A percentile compares a stretch with the other conserved stretches of the same genome.
phyloP scores from a whole-genome alignment of 2,888 invertebrate genomes.

The Crematogaster levior region DNA sequence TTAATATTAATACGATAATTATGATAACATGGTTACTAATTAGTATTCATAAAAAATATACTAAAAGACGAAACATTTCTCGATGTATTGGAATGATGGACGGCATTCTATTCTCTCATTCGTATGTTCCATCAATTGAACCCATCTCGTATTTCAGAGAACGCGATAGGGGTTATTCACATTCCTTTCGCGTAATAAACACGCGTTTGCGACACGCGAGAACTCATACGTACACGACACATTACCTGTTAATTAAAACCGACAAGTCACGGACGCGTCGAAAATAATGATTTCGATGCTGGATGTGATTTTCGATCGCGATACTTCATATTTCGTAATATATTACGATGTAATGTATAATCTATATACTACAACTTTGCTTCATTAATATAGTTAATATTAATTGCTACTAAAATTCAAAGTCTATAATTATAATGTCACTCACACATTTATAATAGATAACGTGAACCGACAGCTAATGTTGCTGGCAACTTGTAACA shows the following conservation, averaged over 20 bases:
- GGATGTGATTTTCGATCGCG: neutral
- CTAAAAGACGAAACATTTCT: neutral
- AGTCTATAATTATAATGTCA: neutral
- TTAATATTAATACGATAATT: neutral
- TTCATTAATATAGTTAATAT: neutral
- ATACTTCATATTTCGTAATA: neutral
- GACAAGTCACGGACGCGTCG: neutral
- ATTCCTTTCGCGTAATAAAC: conserved; percentile 27
- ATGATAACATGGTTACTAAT: neutral
- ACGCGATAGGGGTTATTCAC: conserved; percentile 38
- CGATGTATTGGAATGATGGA: neutral
- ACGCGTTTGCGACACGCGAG: conserved; percentile 27
- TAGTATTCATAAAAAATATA: neutral
- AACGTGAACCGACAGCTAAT: neutral
- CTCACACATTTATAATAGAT: neutral
- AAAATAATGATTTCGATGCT: neutral
- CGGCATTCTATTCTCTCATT: neutral
- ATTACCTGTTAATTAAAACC: conserved; percentile 37
- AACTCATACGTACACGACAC: neutral
- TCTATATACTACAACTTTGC: neutral
- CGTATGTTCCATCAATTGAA: neutral
- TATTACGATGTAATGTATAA: neutral
- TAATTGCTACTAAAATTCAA: neutral
- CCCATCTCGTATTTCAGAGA: conserved; percentile 19
- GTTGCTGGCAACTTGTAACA: neutral